phyloP scores from a whole-genome alignment of 1,140 invertebrate genomes.

The Pseudomyrmex cubaensis region DNA sequence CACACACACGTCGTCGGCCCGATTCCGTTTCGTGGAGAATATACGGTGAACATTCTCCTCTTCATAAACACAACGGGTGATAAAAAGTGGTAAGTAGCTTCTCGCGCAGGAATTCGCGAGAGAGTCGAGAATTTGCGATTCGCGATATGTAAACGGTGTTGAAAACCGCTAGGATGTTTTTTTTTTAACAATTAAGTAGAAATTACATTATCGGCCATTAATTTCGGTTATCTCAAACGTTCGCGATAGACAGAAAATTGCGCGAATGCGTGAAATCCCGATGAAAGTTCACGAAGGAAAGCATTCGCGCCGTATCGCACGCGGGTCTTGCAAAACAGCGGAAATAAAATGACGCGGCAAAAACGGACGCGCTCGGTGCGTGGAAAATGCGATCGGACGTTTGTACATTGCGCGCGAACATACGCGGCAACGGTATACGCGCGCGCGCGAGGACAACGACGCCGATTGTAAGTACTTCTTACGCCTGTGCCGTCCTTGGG shows the following conservation, averaged over 20 bases:
- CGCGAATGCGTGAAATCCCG: background rate
- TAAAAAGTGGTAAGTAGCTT: background rate
- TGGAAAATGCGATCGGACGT: slow-evolving; percentile 35
- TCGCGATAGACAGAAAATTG: background rate
- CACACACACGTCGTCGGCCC: slow-evolving; percentile 43
- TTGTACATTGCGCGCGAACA: slow-evolving; percentile 14
- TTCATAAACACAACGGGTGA: slow-evolving; percentile 1
- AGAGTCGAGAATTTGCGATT: too few relatives aligned
- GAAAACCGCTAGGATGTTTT: too few relatives aligned
- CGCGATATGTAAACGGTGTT: too few relatives aligned
- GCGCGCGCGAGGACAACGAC: slow-evolving; percentile 5
- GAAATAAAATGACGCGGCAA: slow-evolving; percentile 44
- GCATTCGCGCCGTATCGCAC: background rate
- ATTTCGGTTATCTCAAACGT: too few relatives aligned
- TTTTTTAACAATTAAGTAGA: too few relatives aligned
- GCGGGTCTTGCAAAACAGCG: slow-evolving; percentile 4
- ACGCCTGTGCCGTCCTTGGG: slow-evolving; percentile 42
- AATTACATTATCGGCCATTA: too few relatives aligned
- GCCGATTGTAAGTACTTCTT: slow-evolving; percentile 33
- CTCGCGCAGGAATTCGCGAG: too few relatives aligned
- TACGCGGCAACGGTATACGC: too few relatives aligned
- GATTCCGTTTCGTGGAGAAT: slow-evolving; percentile 40
- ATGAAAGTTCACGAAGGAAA: slow-evolving; percentile 13
- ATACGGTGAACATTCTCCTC: slow-evolving; percentile 25
- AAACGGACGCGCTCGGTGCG: slow-evolving; percentile 31